These are phyloP conservation scores for Hirtodrosophila histrioides DNA, from an alignment of 2,888 invertebrate genomes.

Conservation along the genomic window DNA sequence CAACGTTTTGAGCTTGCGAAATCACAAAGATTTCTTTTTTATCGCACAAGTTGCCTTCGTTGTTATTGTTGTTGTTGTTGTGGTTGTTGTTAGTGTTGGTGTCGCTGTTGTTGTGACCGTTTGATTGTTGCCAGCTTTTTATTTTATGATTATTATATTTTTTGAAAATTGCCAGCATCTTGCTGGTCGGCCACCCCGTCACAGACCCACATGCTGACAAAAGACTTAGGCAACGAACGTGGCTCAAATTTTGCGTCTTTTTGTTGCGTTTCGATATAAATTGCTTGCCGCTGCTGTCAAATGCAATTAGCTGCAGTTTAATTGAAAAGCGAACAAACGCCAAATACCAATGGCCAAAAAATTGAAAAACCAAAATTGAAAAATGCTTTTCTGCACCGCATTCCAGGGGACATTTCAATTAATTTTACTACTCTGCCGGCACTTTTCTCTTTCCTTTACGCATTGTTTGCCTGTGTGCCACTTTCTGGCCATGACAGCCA, in stretches of 20 bases:
- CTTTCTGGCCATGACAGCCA: conserved; percentile 57
- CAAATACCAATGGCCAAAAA: conserved; percentile 66
- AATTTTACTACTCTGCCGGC: conserved; percentile 56
- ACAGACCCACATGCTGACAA: conserved; percentile 43
- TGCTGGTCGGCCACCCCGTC: conserved; percentile 46
- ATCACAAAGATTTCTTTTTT: conserved; percentile 72
- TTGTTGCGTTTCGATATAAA: conserved; percentile 43
- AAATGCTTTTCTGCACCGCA: conserved; percentile 48
- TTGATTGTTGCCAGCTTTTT: conserved; percentile 67
- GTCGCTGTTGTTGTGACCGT: conserved; percentile 26
- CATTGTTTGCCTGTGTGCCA: conserved; percentile 62
- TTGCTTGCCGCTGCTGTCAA: conserved; percentile 63
- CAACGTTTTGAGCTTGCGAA: conserved; percentile 69
- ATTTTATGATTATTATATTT: conserved; percentile 76
- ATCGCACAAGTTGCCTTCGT: conserved; percentile 52
- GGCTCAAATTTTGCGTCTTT: conserved; percentile 30
- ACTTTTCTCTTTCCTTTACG: conserved; percentile 61
- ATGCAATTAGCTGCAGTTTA: conserved; percentile 73
- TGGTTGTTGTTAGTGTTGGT: conserved; percentile 22
- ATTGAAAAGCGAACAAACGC: conserved; percentile 63
- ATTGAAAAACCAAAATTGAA: conserved; percentile 46
- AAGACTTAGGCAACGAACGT: conserved; percentile 74
- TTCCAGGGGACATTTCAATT: conserved; percentile 63
- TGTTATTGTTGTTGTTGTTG: conserved; percentile 14
- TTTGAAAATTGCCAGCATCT: conserved; percentile 62